These are phyloP conservation scores for Euschistus heros DNA, from an alignment of 1,140 invertebrate genomes.

Conservation along the genomic window DNA sequence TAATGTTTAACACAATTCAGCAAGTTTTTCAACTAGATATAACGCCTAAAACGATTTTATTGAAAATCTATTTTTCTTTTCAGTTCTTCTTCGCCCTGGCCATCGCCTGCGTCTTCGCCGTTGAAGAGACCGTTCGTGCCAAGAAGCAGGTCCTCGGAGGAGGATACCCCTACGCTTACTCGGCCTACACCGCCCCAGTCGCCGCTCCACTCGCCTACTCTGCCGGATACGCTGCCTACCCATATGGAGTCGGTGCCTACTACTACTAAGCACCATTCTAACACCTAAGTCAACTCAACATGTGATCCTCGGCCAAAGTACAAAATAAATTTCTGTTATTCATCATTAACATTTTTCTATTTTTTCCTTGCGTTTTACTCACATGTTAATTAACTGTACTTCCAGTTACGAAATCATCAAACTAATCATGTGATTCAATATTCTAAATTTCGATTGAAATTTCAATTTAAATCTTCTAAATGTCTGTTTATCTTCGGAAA, in stretches of 20 bases:
- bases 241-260: slow-evolving; percentile 14
- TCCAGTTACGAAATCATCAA: too few species aligned
- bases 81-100: background rate
- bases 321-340: background rate
- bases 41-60: too few species aligned
- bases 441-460: too few species aligned
- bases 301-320: background rate
- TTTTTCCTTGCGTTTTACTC: too few species aligned
- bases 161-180: slow-evolving; percentile 16
- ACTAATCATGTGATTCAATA: too few species aligned
- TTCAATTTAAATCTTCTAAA: too few species aligned
- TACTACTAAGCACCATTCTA: background rate
- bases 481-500: too few species aligned
- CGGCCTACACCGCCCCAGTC: background rate
- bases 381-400: too few species aligned
- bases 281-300: background rate
- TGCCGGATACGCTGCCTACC: slow-evolving; percentile 19
- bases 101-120: slow-evolving; percentile 13
- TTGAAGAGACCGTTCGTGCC: background rate
- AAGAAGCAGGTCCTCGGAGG: slow-evolving; percentile 24
- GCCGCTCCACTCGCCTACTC: background rate
- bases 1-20: too few species aligned
- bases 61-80: too few species aligned
- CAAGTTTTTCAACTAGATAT: too few species aligned
- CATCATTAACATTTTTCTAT: too few species aligned